Base-by-base conservation (phyloP, 2,888 invertebrate genomes). In the Drosophila paracracens region DNA sequence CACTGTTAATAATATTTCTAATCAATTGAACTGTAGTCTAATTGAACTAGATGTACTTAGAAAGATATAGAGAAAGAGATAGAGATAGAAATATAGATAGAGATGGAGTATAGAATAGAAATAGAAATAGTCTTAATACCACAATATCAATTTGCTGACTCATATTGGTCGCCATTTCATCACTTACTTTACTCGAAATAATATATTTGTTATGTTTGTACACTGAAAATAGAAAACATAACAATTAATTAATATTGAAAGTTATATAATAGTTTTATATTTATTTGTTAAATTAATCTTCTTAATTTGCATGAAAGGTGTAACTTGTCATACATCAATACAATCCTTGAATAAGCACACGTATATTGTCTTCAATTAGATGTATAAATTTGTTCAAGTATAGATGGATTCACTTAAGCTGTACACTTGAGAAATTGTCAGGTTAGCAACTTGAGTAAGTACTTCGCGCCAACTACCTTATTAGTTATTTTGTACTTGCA, bases 1-100 rank as follows among this genome's bases (percentile, higher is more conserved):
- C 35, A 21, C 21, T 21, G 13, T 56, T 21, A 53, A 48, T 70
- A 13, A 69, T 46, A 51, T 16, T 36, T 8, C 11, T 13, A 16
- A 56, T 25, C 31, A 58, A 31, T 52, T 35, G 7, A 43, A 29
- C 7, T 6, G 43, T 36, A 1, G 4, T 21, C 27, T 27, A 54
- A 18, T 62, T 31, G 36, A 33, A 40, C 38, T n/a, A 2, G 0
- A 1, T 2, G 10, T 25, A 53, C 10, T 21, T 46, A 25, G 4
- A 7, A 2, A 16, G 1, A 21, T 1, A 25, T 54, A 21, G 27
- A 27, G 25, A 25, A 10, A 18, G 5, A 27, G 25, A 4, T 2
- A 16, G 21, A 21, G 2, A 33, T 35, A 21, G 16, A 48, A 13
- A 3, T 4, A 21, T 2, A 25, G 25, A 2, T 25, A 25, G 25